Conservation (phyloP, 2,113 vertebrate genomes). For the Stigmatopora argus region DNA sequence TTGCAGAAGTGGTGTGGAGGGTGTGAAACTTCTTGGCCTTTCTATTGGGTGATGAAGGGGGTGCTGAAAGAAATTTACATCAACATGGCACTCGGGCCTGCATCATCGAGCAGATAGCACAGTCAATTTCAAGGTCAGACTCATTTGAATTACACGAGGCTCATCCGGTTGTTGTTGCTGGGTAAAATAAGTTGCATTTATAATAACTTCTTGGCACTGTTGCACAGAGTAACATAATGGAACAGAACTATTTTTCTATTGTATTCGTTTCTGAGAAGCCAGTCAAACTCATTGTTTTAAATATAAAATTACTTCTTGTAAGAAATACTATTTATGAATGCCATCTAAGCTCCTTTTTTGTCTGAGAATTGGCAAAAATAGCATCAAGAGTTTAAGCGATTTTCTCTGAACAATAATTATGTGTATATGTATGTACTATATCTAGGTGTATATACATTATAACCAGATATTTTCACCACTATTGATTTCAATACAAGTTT, state of each 20-base stretch:
- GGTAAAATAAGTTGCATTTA: conserved; percentile 66
- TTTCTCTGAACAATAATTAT: too few relatives aligned
- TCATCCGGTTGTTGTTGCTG: conserved; percentile 49
- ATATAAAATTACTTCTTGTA: background rate
- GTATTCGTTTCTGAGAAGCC: background rate
- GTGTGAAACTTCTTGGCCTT: conserved; percentile 72
- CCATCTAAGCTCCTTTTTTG: background rate
- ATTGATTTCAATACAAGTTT: background rate
- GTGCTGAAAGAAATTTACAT: conserved; percentile 66
- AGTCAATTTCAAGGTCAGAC: conserved; percentile 69
- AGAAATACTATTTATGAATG: background rate
- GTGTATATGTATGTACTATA: too few relatives aligned
- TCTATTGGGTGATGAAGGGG: conserved; percentile 63
- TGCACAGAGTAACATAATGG: conserved; percentile 46
- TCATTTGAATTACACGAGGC: conserved; percentile 64
- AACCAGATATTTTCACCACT: background rate
- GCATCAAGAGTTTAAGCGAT: too few relatives aligned
- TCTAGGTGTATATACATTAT: background rate
- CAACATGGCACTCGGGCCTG: conserved; percentile 65
- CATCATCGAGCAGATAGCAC: conserved; percentile 62
- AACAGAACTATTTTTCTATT: conserved; percentile 32
- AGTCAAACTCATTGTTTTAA: background rate
- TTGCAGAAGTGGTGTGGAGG: conserved; percentile 60
- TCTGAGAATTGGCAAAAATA: too few relatives aligned
- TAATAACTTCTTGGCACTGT: conserved; percentile 58